phyloP scores from a whole-genome alignment of 92 coral and sea anemone species.

The Siderastrea siderea region DNA sequence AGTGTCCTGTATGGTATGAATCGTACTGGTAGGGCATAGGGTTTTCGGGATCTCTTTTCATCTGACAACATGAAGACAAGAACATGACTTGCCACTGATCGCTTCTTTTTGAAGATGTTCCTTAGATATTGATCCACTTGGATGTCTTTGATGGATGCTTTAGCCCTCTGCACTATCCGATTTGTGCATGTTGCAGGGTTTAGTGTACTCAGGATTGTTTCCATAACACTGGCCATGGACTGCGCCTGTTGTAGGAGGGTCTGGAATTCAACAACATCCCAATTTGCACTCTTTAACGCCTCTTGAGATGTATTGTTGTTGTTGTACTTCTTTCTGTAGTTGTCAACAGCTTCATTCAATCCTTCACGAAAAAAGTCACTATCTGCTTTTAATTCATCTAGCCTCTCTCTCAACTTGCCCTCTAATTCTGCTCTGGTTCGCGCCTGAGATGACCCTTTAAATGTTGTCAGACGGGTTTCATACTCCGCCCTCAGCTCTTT shows the following conservation, averaged over 20 bases:
- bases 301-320: constrained; percentile 26
- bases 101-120: constrained; percentile 54
- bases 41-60: constrained; percentile 53
- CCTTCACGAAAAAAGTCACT: constrained; percentile 33
- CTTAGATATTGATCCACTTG: constrained; percentile 9
- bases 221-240: too few relatives aligned
- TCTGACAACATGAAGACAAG: constrained; percentile 58
- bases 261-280: too few relatives aligned
- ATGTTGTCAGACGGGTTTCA: constrained; percentile 13
- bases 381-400: constrained; percentile 22
- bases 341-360: constrained; percentile 24
- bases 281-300: too few relatives aligned
- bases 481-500: constrained; percentile 39
- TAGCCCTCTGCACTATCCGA: background rate
- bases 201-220: too few relatives aligned
- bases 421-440: background rate
- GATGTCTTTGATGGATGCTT: background rate
- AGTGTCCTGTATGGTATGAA: constrained; percentile 47
- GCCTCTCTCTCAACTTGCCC: background rate
- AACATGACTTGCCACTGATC: constrained; percentile 57
- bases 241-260: too few relatives aligned
- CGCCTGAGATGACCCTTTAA: background rate
- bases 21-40: constrained; percentile 67
- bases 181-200: background rate
- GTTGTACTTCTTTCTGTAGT: constrained; percentile 38